Conservation (phyloP, 2,888 invertebrate species). For the Nomada lathburiana region DNA sequence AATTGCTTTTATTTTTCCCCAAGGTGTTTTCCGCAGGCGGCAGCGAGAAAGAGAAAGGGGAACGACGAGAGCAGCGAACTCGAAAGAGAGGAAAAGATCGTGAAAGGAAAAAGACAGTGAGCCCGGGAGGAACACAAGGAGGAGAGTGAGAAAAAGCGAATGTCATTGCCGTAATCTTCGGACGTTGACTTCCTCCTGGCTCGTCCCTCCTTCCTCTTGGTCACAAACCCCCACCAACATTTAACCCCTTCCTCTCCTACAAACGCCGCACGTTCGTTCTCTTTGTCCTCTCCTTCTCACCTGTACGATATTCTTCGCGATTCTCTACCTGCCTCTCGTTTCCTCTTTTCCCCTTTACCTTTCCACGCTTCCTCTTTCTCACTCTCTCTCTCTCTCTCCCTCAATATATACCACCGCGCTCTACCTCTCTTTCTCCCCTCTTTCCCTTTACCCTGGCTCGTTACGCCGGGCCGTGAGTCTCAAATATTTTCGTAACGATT, state of each 20-base stretch:
- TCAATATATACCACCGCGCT: not conserved
- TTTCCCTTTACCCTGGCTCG: slow-evolving; percentile 25
- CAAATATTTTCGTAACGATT: slow-evolving; percentile 58
- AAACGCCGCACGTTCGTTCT: slow-evolving; percentile 34
- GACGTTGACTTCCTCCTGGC: slow-evolving; percentile 83
- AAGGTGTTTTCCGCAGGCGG: slow-evolving; percentile 36
- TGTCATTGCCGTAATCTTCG: slow-evolving; percentile 85
- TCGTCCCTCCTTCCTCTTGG: slow-evolving; percentile 72
- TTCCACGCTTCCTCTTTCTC: slow-evolving; percentile 34
- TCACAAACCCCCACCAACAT: slow-evolving; percentile 53
- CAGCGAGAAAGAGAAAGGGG: slow-evolving; percentile 17
- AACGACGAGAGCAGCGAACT: slow-evolving; percentile 18
- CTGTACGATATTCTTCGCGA: slow-evolving; percentile 45
- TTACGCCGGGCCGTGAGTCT: slow-evolving; percentile 48
- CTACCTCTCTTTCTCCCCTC: not conserved
- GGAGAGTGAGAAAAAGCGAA: slow-evolving; percentile 83
- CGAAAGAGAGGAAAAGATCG: slow-evolving; percentile 44
- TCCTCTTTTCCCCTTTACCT: slow-evolving; percentile 43
- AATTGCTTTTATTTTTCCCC: slow-evolving; percentile 22
- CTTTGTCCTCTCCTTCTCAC: slow-evolving; percentile 61
- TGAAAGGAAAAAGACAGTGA: slow-evolving; percentile 66
- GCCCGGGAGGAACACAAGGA: slow-evolving; percentile 74
- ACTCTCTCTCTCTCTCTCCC: not conserved
- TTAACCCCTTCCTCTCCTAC: slow-evolving; percentile 30
- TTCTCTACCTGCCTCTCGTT: slow-evolving; percentile 49